phyloP scores from a whole-genome alignment of 2,113 vertebrate species.

The Channa maculata region DNA sequence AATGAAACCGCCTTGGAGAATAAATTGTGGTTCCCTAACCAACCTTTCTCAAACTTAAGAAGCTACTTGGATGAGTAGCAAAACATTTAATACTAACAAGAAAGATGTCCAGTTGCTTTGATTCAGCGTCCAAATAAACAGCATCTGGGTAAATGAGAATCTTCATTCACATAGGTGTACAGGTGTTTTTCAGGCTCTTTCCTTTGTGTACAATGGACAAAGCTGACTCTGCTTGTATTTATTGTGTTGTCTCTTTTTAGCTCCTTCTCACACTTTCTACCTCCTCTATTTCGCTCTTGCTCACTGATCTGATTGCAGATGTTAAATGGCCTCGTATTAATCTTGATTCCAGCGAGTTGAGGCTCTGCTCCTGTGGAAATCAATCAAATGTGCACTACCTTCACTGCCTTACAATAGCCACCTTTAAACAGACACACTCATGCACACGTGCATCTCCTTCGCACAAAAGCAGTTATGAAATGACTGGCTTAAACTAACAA shows the following conservation, averaged over 20 bases:
- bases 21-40: too few species aligned
- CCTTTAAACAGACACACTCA: constrained; percentile 31
- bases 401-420: constrained; percentile 28
- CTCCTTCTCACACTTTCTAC: not conserved
- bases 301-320: constrained; percentile 68
- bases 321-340: constrained; percentile 77
- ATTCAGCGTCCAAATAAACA: too few species aligned
- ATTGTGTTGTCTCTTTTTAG: constrained; percentile 7
- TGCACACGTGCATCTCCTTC: constrained; percentile 28
- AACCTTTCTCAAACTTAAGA: too few species aligned
- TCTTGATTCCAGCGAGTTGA: constrained; percentile 72
- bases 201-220: constrained; percentile 22
- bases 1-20: too few species aligned
- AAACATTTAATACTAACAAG: too few species aligned
- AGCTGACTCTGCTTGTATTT: constrained; percentile 30
- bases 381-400: constrained; percentile 39
- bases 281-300: not conserved
- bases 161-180: not conserved
- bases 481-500: constrained; percentile 66
- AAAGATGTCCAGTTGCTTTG: too few species aligned
- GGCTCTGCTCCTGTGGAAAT: constrained; percentile 73
- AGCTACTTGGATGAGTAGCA: too few species aligned
- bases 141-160: too few species aligned
- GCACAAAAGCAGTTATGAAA: constrained; percentile 66
- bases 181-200: constrained; percentile 26